Conservation (phyloP, 2,113 vertebrate species). For the Erythrocebus patas region DNA sequence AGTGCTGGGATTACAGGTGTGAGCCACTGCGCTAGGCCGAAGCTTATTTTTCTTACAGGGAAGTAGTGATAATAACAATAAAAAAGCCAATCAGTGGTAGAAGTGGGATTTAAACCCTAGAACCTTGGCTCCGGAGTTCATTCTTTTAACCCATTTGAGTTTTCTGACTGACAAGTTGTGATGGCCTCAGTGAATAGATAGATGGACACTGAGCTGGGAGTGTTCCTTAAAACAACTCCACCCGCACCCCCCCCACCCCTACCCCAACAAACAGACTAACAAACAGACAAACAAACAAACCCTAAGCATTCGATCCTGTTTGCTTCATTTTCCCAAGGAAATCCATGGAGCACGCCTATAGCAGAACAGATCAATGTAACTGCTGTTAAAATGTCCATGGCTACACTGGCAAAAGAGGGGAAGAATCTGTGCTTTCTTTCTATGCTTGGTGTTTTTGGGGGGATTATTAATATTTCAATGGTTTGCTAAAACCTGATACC, state of each 20-base stretch:
- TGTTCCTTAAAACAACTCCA: neutral
- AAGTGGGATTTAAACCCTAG: neutral
- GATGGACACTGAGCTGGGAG: neutral
- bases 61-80: neutral
- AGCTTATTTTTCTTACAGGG: neutral
- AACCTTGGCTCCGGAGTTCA: neutral
- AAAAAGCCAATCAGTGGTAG: too few relatives aligned
- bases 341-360: accelerated
- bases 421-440: neutral
- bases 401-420: neutral
- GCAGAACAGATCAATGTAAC: neutral
- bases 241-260: neutral
- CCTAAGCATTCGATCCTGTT: neutral
- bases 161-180: neutral
- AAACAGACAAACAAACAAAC: neutral
- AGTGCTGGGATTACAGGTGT: too few relatives aligned
- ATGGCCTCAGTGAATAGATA: neutral
- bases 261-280: neutral
- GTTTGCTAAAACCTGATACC: neutral
- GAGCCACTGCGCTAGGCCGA: too few relatives aligned
- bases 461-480: neutral
- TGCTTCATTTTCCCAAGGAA: neutral
- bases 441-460: neutral
- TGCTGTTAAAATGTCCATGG: neutral
- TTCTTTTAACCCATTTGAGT: neutral